phyloP scores from a whole-genome alignment of 2,888 invertebrate species.

The Ichneumoninae sp. region DNA sequence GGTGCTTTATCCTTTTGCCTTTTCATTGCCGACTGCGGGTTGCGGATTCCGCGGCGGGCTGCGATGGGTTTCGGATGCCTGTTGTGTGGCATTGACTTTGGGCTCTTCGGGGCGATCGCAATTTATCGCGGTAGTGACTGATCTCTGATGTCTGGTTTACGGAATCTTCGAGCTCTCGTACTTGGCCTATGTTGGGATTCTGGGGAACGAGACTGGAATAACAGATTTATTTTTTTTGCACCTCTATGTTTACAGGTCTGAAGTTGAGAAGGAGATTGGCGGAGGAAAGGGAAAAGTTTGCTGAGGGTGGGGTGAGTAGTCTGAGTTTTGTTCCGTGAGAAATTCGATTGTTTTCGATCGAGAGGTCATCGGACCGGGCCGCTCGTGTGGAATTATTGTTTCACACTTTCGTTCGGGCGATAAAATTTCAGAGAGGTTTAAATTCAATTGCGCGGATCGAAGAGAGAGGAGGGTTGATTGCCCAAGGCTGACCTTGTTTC shows the following conservation, averaged over 20 bases:
- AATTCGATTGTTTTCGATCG: neutral
- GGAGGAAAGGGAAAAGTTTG: neutral
- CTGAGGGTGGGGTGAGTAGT: neutral
- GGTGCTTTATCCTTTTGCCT: constrained; percentile 35
- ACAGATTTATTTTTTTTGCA: neutral
- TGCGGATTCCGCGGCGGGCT: neutral
- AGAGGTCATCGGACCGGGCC: neutral
- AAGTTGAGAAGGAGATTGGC: neutral
- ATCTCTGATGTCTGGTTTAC: neutral
- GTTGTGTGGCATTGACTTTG: constrained; percentile 46
- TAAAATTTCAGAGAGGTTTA: too few relatives aligned
- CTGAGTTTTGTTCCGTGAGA: neutral
- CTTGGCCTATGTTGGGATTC: constrained; percentile 44
- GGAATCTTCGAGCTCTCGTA: neutral
- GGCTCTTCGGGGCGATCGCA: constrained; percentile 41
- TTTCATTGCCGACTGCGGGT: constrained; percentile 35
- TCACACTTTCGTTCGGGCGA: neutral
- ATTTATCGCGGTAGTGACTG: constrained; percentile 47
- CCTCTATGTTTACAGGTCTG: neutral
- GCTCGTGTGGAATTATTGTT: neutral
- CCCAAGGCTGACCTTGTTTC: too few relatives aligned
- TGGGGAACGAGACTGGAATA: constrained; percentile 56
- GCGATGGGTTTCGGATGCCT: neutral
- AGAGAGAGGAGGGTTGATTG: too few relatives aligned
- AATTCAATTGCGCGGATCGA: too few relatives aligned